Percentiles rank a stretch among this genome's conserved stretches.
Conservation (phyloP, 37 sponge, comb jelly and placozoan species). For the Cladorhizidae sp. region DNA sequence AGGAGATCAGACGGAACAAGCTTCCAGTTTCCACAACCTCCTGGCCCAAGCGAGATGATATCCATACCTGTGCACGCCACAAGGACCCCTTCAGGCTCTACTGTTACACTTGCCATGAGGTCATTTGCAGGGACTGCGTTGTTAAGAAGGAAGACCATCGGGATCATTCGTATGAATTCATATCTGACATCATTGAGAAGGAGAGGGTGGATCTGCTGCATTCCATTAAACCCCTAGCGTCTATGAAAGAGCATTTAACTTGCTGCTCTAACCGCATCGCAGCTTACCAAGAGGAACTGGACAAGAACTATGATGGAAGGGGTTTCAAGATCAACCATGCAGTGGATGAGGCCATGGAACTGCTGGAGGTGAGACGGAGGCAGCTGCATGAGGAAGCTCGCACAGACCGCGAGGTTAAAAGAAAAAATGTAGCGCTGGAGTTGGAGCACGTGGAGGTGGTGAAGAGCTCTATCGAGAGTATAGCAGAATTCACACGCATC, state of each 20-base stretch:
- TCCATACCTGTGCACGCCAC: background rate
- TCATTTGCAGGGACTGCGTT: slow-evolving; percentile 55
- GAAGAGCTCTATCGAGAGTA: slow-evolving; percentile 1
- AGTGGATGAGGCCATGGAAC: background rate
- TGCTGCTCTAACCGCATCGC: background rate
- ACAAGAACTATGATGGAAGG: slow-evolving; percentile 3
- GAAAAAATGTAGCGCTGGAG: slow-evolving; percentile 16
- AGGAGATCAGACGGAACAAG: slow-evolving; percentile 23
- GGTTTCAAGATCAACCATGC: background rate
- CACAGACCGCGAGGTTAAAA: background rate
- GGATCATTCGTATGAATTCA: slow-evolving; percentile 39
- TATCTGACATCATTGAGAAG: slow-evolving; percentile 11
- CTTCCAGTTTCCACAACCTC: background rate
- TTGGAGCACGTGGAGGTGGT: slow-evolving; percentile 4
- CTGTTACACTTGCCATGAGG: slow-evolving; percentile 35
- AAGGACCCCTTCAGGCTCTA: slow-evolving; percentile 28
- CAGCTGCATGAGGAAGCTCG: background rate
- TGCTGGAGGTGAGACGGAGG: background rate
- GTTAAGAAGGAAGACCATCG: slow-evolving; percentile 38
- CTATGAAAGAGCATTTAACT: background rate
- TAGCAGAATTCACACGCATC: slow-evolving; percentile 9
- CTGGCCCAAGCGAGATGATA: background rate
- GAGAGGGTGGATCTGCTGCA: slow-evolving; percentile 14
- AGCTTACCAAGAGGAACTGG: background rate
- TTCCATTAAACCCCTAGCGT: slow-evolving; percentile 2